Evolutionary conservation across 2,888 invertebrate genomes (phyloP), one percentile per base, ranked within the genome.

Genomic region (Ormyrus rosae): DNA sequence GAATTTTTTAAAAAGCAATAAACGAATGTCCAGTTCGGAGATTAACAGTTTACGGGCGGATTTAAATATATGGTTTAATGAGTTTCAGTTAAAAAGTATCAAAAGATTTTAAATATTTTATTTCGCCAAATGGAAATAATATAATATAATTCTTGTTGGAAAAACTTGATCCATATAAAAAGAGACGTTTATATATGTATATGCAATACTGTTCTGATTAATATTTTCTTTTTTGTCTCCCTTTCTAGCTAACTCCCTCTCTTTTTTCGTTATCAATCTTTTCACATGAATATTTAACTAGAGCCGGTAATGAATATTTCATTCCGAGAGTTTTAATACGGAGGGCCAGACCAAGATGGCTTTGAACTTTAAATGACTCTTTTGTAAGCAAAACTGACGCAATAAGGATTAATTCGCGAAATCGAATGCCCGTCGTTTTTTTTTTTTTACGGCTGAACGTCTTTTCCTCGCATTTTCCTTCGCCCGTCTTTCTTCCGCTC

Each of bases 291-390:
- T 82, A 82, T 82, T 82, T 80, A 77, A 80, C 55, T 50, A 64
- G 69, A 13, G 48, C 51, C 68, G 58, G 68, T 78, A 78, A 81
- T 81, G 78, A 81, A 81, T 81, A 81, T 81, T 81, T 72, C 79
- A 81, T 81, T 65, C 60, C 58, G 51, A 45, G 70, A 81, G 74
- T 75, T 78, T 81, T 81, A 81, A 81, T 81, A 75, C 74, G 67
- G 7, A 55, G 77, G 56, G 76, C 56, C 63, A 11, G 10, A 13
- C 65, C 71, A 76, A 63, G 72, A 56, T 56, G 73, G 78, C 81
- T 81, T 81, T 78, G 71, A 81, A 76, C 79, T 81, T 76, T 79
- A 78, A 81, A 81, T 71, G 81, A 76, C 76, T 75, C 72, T 69
- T 81, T 79, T 71, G 78, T 76, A 79, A 81, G 81, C 76, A 79